Percentiles rank a stretch among this genome's conserved stretches.
Evolutionary conservation across 2,888 invertebrate genomes (phyloP).

Genomic region (Mermis nigrescens): DNA sequence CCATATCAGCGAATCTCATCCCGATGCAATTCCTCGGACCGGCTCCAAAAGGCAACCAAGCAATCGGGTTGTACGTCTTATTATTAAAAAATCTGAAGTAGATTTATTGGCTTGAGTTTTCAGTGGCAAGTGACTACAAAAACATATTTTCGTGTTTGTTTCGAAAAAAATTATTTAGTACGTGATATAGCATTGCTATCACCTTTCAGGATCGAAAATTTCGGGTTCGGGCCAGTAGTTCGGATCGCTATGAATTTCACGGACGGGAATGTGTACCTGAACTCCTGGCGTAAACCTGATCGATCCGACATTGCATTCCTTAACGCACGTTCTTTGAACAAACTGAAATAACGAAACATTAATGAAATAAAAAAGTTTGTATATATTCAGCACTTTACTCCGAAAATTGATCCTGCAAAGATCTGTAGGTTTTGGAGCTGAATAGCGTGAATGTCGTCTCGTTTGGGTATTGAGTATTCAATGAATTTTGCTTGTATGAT

Average conservation of each 20-base stretch:
- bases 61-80: background rate
- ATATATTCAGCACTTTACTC: too few species aligned
- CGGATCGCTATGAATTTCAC: conserved; percentile 16
- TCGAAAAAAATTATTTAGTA: background rate
- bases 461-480: too few species aligned
- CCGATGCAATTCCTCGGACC: conserved; percentile 27
- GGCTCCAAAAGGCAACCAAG: conserved; percentile 26
- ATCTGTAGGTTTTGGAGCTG: too few species aligned
- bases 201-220: conserved; percentile 22
- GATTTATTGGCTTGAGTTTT: background rate
- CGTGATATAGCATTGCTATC: background rate
- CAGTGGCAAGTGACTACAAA: too few species aligned
- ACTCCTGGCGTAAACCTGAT: conserved; percentile 17
- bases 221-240: conserved; percentile 21
- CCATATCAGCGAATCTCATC: conserved; percentile 26
- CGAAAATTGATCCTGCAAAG: too few species aligned
- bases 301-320: conserved; percentile 17
- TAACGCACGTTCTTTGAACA: conserved; percentile 17
- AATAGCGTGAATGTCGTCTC: too few species aligned
- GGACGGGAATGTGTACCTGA: conserved; percentile 13
- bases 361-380: too few species aligned
- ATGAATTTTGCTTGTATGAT: too few species aligned
- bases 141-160: too few species aligned
- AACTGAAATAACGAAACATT: conserved; percentile 20
- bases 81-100: background rate